Evolutionary conservation across 2,797 vertebrate species (phyloP), one percentile per base, ranked within the genome.

Genomic region (Brachymystax lenok): DNA sequence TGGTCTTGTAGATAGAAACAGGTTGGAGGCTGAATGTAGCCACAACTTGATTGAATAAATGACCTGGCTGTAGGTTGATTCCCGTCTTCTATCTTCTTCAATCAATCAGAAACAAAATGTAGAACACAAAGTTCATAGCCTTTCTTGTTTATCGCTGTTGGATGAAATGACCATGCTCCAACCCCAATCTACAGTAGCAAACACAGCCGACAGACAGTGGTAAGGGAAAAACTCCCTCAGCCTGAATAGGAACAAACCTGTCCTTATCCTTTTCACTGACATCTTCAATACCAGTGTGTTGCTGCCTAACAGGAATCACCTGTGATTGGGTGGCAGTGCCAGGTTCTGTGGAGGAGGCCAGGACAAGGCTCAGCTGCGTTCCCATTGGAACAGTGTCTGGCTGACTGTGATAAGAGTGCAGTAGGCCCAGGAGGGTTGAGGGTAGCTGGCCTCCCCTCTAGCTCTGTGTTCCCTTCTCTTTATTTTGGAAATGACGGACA

Each of bases 371-470:
- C 79, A 77, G 77, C 76, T 75, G 75, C 56, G 71, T 71, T 77
- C 69, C 68, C 69, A 61, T 80, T 67, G 74, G 61, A 75, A 35
- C 78, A 79, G n/a, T 72, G 70, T 86, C 80, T 82, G 56, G 28
- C 46, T 8, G 74, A 0, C 56, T 74, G 77, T 33, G 89, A 90
- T 85, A 83, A 90, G 83, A 73, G 40, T 70, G 73, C 69, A 61
- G 61, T 69, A 19, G 51, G 52, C 13, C 14, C 6, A 12, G 69
- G 46, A 5, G 0, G 12, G n/a, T 21, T 30, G 8, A 13, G 68
- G 69, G 46, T 50, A 7, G n/a, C 21, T 50, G 10, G 24, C 46
- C 19, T 28, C 63, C 19, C 67, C 30, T n/a, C 63, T 28, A 21
- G 10, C 35, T 40, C 68, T 46, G 30, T 27, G 21, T 67, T 74